Evolutionary conservation across 2,797 vertebrate species (phyloP).

Genomic region (Pygocentrus nattereri): DNA sequence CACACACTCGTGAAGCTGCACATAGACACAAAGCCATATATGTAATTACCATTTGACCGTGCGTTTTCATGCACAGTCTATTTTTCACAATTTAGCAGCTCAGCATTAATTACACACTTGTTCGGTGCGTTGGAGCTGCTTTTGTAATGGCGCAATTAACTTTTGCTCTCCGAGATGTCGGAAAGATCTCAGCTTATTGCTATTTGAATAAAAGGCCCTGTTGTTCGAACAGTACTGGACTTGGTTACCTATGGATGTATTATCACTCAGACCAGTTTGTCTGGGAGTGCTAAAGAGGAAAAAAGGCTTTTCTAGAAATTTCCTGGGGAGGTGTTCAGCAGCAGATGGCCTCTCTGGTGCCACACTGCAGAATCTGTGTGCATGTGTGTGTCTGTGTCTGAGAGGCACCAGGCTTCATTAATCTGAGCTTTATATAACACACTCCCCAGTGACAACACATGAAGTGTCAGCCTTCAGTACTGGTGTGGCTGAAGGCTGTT

Average conservation of each 20-base stretch:
- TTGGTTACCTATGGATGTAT: neutral
- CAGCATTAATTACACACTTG: conserved; percentile 36
- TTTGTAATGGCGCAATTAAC: conserved; percentile 17
- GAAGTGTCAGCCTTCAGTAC: conserved; percentile 30
- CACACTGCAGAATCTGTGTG: conserved; percentile 12
- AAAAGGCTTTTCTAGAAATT: conserved; percentile 10
- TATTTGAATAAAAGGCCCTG: conserved; percentile 15
- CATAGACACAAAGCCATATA: neutral
- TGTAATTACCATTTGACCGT: conserved; percentile 36
- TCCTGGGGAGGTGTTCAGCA: conserved; percentile 16
- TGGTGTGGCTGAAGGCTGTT: conserved; percentile 22
- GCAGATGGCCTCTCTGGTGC: conserved; percentile 40
- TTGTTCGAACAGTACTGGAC: neutral
- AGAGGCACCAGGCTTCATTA: conserved; percentile 47
- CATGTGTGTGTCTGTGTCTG: conserved; percentile 38
- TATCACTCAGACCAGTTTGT: neutral
- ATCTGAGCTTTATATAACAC: conserved; percentile 42
- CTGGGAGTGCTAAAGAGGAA: neutral
- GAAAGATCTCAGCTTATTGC: neutral
- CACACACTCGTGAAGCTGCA: neutral
- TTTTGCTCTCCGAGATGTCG: conserved; percentile 6
- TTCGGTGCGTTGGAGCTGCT: neutral
- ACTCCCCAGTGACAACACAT: conserved; percentile 26
- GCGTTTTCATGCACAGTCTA: conserved; percentile 24
- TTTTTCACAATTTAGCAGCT: conserved; percentile 38